Conservation (phyloP, 2,888 invertebrate species). For the Seira sanloemensis region DNA sequence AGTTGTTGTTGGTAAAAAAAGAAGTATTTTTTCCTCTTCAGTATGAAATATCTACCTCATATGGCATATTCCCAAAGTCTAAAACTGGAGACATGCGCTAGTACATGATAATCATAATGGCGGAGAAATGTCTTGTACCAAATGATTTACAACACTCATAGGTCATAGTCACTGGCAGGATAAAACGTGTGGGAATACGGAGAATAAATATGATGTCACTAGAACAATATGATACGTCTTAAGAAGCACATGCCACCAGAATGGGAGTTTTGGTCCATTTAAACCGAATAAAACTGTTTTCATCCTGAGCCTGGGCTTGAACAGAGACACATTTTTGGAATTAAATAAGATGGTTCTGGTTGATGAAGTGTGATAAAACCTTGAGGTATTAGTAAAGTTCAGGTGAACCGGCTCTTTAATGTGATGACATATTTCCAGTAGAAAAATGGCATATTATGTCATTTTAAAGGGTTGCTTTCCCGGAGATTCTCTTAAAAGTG, state of each 20-base stretch:
- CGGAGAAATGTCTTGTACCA: conserved; percentile 35
- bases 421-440: conserved; percentile 30
- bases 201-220: conserved; percentile 34
- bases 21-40: too few species aligned
- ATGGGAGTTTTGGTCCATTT: too few species aligned
- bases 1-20: conserved; percentile 51
- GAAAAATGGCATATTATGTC: conserved; percentile 33
- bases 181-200: conserved; percentile 56
- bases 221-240: conserved; percentile 17
- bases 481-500: neutral
- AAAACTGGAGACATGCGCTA: too few species aligned
- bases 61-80: conserved; percentile 60
- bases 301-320: too few species aligned
- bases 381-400: too few species aligned
- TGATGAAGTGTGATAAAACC: conserved; percentile 10
- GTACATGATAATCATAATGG: conserved; percentile 37
- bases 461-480: conserved; percentile 27
- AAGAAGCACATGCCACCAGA: neutral
- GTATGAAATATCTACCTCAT: conserved; percentile 58
- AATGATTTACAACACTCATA: conserved; percentile 61
- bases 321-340: too few species aligned
- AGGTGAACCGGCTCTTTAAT: too few species aligned
- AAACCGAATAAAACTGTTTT: too few species aligned
- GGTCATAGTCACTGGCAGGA: conserved; percentile 60
- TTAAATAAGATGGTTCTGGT: too few species aligned